Base-by-base conservation (phyloP, 1,140 invertebrate genomes). In the Pseudachorutes palmiensis region DNA sequence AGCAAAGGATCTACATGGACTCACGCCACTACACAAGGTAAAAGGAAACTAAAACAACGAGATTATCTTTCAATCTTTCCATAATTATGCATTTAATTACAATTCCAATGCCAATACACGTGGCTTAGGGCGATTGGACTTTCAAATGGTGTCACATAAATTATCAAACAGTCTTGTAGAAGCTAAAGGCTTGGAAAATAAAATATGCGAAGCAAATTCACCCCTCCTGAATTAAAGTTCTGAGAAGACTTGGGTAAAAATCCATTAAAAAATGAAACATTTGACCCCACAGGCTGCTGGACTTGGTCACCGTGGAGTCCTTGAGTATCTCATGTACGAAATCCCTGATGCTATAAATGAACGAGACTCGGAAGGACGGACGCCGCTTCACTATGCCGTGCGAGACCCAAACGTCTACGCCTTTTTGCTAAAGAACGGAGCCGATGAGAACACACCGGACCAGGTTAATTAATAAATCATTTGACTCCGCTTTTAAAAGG, bases 321-420 rank as follows among this genome's bases (percentile, higher is more conserved):
- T 87, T 0, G 82, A 88, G 67, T 88, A 87, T 76, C 85, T 94
- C 28, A 76, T 91, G 0, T 74, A 76, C 49, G 81, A 84, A 33
- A 83, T 83, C 69, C 86, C 85, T 73, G 86, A 88, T n/a, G 83
- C 85, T 14, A 79, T 88, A 1, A 82, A 83, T 33, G 82, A 84
- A 3, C 79, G 81, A 32, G 91, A 94, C 76, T 85, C 86, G 68
- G 88, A 92, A 65, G 92, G 92, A 22, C 84, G 91, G 70, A 95
- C 91, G 1, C 86, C 96, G 0, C 77, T 98, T 33, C 95, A 98
- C 80, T 97, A 92, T 74, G 88, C 93, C 0, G 90, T 91, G 2
- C 84, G 86, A 45, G 84, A 84, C 66, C 78, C 83, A 64, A 85
- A 86, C 65, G 75, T 76, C n/a, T 93, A 88, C 73, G 85, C 89